These are phyloP conservation scores for Naja naja DNA, from an alignment of 2,113 vertebrate species.

Conservation along the genomic window DNA sequence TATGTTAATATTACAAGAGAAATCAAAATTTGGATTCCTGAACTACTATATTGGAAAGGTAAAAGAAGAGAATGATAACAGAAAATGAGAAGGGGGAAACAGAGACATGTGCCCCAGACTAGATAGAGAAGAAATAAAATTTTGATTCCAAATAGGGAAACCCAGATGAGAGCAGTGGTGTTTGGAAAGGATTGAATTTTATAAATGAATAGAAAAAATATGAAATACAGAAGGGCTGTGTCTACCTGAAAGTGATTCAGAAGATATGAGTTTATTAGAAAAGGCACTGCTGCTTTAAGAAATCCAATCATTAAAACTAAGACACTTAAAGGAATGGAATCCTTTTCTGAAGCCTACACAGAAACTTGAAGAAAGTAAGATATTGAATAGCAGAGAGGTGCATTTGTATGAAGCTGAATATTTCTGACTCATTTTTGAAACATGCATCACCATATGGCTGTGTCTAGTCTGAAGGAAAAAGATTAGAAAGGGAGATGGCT, in stretches of 20 bases:
- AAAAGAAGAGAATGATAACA: neutral
- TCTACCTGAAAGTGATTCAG: neutral
- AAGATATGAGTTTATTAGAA: neutral
- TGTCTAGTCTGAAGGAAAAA: neutral
- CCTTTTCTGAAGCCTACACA: neutral
- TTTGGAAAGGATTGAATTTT: neutral
- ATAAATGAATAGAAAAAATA: neutral
- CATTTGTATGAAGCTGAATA: neutral
- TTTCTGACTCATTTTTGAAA: neutral
- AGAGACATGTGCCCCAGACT: neutral
- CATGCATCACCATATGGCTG: neutral
- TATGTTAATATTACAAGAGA: neutral
- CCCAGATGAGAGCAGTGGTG: neutral
- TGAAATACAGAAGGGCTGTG: neutral
- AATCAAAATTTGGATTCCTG: neutral
- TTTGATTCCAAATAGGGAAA: neutral
- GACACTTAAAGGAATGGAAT: neutral
- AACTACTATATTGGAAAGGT: neutral
- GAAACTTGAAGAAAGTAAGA: neutral
- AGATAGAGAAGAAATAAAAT: neutral
- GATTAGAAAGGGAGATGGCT: neutral
- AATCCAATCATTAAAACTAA: neutral
- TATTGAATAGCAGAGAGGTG: neutral
- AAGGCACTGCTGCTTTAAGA: neutral
- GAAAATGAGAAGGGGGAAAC: neutral